Conservation (phyloP, 2,113 vertebrate species). For the Galeopterus variegatus region DNA sequence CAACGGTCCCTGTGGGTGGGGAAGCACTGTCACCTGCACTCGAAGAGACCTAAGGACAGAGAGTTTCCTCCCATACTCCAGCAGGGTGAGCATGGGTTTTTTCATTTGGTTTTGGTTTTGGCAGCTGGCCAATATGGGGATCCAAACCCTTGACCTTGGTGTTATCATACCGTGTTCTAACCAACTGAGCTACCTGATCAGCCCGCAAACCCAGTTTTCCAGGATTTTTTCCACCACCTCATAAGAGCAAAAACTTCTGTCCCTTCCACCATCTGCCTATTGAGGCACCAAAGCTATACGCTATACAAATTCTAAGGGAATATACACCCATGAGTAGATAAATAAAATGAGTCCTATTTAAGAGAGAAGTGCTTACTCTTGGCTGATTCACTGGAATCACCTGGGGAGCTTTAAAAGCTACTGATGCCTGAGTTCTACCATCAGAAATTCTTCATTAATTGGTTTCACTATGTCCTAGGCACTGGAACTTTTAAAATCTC, state of each 20-base stretch:
- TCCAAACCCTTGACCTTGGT: no score
- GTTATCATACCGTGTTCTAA: no score
- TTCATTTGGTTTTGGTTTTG: no score
- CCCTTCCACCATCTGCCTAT: neutral
- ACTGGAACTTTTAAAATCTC: conserved; percentile 9
- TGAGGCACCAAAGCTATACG: neutral
- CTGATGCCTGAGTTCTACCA: neutral
- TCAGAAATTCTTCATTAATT: conserved; percentile 63
- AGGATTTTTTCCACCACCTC: neutral
- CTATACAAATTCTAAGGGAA: conserved; percentile 24
- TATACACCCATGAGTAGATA: neutral
- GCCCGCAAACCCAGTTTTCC: neutral
- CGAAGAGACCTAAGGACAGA: neutral
- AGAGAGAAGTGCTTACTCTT: neutral
- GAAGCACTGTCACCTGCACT: neutral
- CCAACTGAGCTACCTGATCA: no score
- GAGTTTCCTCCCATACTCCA: neutral
- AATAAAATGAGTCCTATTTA: conserved; percentile 15
- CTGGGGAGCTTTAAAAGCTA: conserved; percentile 45
- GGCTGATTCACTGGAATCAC: neutral
- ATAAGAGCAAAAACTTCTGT: neutral
- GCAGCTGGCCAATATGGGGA: no score
- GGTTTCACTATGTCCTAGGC: neutral
- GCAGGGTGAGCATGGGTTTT: neutral
- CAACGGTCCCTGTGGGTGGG: neutral